A percentile compares a stretch with the other conserved stretches of the same genome.
phyloP scores from a whole-genome alignment of 2,888 invertebrate genomes.

The Clanis bilineata region DNA sequence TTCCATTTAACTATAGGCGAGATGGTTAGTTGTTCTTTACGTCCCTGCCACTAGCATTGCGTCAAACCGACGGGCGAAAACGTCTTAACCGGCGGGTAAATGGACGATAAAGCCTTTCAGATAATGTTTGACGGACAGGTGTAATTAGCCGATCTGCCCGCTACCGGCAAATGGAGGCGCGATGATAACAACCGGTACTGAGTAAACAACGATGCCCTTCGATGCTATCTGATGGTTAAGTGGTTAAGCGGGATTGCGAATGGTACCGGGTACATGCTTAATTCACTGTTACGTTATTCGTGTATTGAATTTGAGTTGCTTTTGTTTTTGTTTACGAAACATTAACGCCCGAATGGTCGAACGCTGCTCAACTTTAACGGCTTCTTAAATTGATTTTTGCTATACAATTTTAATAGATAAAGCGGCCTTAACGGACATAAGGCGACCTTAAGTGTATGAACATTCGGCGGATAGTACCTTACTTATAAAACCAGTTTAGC shows the following conservation, averaged over 20 bases:
- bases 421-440: too few relatives aligned
- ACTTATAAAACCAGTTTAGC: too few relatives aligned
- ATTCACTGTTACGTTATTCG: conserved; percentile 18
- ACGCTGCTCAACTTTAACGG: too few relatives aligned
- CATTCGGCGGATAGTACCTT: too few relatives aligned
- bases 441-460: too few relatives aligned
- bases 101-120: conserved; percentile 60
- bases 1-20: too few relatives aligned
- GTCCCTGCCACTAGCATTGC: not conserved
- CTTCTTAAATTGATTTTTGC: too few relatives aligned
- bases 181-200: conserved; percentile 51
- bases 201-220: conserved; percentile 72
- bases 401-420: too few relatives aligned
- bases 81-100: conserved; percentile 48
- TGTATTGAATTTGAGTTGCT: not conserved
- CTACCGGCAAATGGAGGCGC: conserved; percentile 59
- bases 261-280: conserved; percentile 38
- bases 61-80: conserved; percentile 20
- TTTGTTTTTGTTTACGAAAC: not conserved
- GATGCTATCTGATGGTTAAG: conserved; percentile 56
- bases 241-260: conserved; percentile 59
- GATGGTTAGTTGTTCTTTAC: too few relatives aligned
- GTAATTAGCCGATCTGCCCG: conserved; percentile 63
- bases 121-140: conserved; percentile 72
- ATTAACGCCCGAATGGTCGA: too few relatives aligned